Conservation (phyloP, 2,113 vertebrate species). For the Cynoglossus semilaevis region DNA sequence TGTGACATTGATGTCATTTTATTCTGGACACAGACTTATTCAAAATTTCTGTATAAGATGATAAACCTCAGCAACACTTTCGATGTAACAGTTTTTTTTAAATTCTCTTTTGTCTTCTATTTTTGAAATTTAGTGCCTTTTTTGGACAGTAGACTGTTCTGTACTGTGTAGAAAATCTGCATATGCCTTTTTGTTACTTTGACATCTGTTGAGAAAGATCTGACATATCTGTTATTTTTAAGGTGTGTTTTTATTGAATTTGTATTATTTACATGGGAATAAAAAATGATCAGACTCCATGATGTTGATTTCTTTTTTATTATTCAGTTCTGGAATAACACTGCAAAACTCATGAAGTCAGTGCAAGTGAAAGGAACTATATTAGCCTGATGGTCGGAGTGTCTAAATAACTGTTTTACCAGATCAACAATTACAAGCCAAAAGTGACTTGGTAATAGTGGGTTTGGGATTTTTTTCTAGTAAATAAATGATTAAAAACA, state of each 20-base stretch:
- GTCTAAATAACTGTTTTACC: too few species aligned
- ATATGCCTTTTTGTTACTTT: slow-evolving; percentile 97
- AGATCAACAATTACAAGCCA: too few species aligned
- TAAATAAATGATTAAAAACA: too few species aligned
- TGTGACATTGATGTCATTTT: slow-evolving; percentile 18
- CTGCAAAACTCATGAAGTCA: too few species aligned
- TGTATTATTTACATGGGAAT: slow-evolving; percentile 94
- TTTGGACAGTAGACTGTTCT: slow-evolving; percentile 99
- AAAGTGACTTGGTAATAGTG: too few species aligned
- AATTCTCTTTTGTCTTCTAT: slow-evolving; percentile 85
- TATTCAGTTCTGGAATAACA: too few species aligned
- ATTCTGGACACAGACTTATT: slow-evolving; percentile 55
- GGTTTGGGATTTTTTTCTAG: too few species aligned
- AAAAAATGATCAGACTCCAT: slow-evolving; percentile 80
- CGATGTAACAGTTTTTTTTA: slow-evolving; percentile 60
- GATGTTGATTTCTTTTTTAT: neutral
- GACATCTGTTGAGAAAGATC: slow-evolving; percentile 84
- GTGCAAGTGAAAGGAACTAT: too few species aligned
- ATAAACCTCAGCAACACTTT: slow-evolving; percentile 61
- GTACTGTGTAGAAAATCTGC: slow-evolving; percentile 90
- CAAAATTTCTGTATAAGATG: slow-evolving; percentile 58
- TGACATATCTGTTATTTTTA: slow-evolving; percentile 86
- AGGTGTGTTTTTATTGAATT: slow-evolving; percentile 98
- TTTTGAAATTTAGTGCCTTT: slow-evolving; percentile 99
- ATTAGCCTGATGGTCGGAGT: too few species aligned